phyloP scores from a whole-genome alignment of 2,113 vertebrate species.

The Limnothrissa miodon region DNA sequence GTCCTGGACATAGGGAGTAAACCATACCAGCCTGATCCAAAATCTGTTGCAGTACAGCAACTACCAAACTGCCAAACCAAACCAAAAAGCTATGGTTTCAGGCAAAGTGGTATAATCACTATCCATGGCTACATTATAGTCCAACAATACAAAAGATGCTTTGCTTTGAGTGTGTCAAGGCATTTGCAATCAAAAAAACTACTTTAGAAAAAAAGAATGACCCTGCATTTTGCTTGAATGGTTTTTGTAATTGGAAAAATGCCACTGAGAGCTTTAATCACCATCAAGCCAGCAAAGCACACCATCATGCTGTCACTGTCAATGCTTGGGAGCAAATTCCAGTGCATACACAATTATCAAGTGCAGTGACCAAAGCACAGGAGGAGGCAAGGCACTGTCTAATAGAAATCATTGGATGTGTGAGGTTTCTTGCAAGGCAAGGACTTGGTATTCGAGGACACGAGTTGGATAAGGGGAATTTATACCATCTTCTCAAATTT shows the following conservation, averaged over 20 bases:
- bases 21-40: slow-evolving; percentile 27
- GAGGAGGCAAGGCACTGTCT: too few species aligned
- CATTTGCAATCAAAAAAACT: neutral
- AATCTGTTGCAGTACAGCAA: slow-evolving; percentile 22
- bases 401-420: too few species aligned
- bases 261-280: slow-evolving; percentile 27
- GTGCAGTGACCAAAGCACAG: too few species aligned
- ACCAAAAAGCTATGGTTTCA: slow-evolving; percentile 4
- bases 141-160: slow-evolving; percentile 13
- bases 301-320: slow-evolving; percentile 26
- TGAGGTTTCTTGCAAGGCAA: too few species aligned
- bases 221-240: slow-evolving; percentile 24
- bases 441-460: too few species aligned
- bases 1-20: neutral
- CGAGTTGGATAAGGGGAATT: too few species aligned
- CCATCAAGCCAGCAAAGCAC: slow-evolving; percentile 30
- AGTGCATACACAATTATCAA: slow-evolving; percentile 13
- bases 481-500: too few species aligned
- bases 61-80: too few species aligned
- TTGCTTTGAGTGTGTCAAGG: slow-evolving; percentile 32
- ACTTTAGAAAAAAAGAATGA: neutral
- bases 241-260: slow-evolving; percentile 24
- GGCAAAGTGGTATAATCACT: slow-evolving; percentile 4
- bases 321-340: slow-evolving; percentile 2
- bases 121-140: slow-evolving; percentile 11